Percentiles rank a stretch among this genome's conserved stretches.
These are phyloP conservation scores for Cremastinae sp. DNA, from an alignment of 2,888 invertebrate genomes.

Conservation along the genomic window DNA sequence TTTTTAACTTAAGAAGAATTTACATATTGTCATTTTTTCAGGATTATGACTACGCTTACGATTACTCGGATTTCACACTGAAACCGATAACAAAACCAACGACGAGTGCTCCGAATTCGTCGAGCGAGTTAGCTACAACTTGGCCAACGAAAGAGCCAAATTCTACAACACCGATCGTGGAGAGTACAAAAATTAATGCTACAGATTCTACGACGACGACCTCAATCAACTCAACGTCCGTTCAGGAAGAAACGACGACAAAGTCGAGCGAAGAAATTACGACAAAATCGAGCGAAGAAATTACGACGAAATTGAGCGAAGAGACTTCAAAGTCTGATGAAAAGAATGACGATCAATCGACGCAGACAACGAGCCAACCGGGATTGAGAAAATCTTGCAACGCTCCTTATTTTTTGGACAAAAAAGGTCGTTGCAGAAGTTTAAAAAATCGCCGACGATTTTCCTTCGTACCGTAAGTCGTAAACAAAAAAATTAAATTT, in stretches of 20 bases:
- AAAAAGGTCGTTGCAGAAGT: slow-evolving; percentile 76
- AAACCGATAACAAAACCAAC: slow-evolving; percentile 81
- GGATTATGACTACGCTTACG: slow-evolving; percentile 89
- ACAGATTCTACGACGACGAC: slow-evolving; percentile 12
- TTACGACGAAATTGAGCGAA: slow-evolving; percentile 15
- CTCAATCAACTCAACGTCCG: not conserved
- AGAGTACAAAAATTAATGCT: slow-evolving; percentile 43
- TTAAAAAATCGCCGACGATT: slow-evolving; percentile 67
- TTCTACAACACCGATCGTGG: slow-evolving; percentile 38
- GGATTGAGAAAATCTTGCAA: slow-evolving; percentile 62
- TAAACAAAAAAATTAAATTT: not conserved
- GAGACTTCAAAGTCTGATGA: slow-evolving; percentile 10
- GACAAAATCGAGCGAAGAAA: slow-evolving; percentile 11
- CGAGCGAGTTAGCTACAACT: slow-evolving; percentile 3
- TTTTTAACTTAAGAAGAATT: too few relatives aligned
- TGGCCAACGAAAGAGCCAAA: slow-evolving; percentile 62
- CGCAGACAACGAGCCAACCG: not conserved
- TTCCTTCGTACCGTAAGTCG: slow-evolving; percentile 73
- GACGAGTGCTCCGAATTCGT: slow-evolving; percentile 56
- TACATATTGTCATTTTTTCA: slow-evolving; percentile 76
- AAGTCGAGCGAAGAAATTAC: slow-evolving; percentile 3
- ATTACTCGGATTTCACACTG: slow-evolving; percentile 87
- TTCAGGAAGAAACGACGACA: slow-evolving; percentile 3
- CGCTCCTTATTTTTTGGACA: slow-evolving; percentile 73
- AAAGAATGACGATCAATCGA: slow-evolving; percentile 18